Evolutionary conservation across 2,888 invertebrate species (phyloP), one percentile per base, ranked within the genome.

Genomic region (Campopleginae sp.): DNA sequence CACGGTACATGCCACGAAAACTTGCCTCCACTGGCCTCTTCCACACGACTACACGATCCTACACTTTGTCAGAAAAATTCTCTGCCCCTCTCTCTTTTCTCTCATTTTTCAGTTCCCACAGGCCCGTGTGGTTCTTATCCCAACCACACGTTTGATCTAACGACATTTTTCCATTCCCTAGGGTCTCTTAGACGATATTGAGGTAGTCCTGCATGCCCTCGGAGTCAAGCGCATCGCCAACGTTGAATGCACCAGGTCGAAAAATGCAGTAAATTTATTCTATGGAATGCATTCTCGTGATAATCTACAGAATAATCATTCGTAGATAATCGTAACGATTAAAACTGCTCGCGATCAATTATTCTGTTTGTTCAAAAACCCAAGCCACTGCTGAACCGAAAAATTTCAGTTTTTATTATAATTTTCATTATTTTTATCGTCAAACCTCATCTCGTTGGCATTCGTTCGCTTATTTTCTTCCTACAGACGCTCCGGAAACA

Each of bases 121-220:
- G 91, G 92, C 91, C 92, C n/a, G n/a, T n/a, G n/a, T n/a, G n/a
- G n/a, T 91, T 91, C 90, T 91, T 91, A 91, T 92, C 90, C 88
- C 86, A 90, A 92, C 91, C 92, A 92, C 92, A 91, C 89, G 89
- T 91, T 91, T 88, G 89, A 91, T 90, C 90, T 89, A 89, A 80
- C 78, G 61, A 84, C 75, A 80, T 78, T 78, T 86, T 80, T 79
- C 58, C 27, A 61, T 80, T 75, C 78, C 76, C 75, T 66, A 44
- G 72, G 51, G 80, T 65, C 65, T 51, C 65, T 38, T 66, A 31
- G 46, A 79, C 46, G 4, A 79, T 33, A 71, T 71, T 79, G 14
- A 48, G 33, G 54, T 44, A 72, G 71, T 74, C 27, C 23, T 54
- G 19, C 23, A 14, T 58, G 27, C 54, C 54, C 23, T 58, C 54